Evolutionary conservation across 2,113 vertebrate genomes (phyloP).

Genomic region (Circaetus cinerascens): DNA sequence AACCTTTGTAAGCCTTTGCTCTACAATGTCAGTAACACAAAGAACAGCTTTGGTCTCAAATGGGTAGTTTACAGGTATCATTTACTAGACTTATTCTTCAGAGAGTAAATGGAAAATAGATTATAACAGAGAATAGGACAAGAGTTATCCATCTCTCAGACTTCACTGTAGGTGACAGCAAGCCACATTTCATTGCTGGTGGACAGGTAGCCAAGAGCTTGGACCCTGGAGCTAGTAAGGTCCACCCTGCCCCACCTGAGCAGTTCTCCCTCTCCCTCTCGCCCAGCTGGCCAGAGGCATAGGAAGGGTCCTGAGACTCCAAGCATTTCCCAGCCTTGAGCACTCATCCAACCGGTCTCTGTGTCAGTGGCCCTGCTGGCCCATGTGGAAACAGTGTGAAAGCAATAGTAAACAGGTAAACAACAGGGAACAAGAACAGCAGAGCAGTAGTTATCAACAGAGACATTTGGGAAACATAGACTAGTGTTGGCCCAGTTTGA

Average conservation of each 20-base stretch:
- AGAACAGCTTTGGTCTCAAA: background rate
- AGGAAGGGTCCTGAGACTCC: background rate
- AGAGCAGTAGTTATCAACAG: background rate
- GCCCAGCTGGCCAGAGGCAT: background rate
- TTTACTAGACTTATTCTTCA: background rate
- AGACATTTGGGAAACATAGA: background rate
- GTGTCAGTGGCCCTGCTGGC: background rate
- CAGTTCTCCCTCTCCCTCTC: background rate
- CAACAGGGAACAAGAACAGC: background rate
- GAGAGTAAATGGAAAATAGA: background rate
- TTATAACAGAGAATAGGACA: background rate
- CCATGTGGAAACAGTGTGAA: background rate
- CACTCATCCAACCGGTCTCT: background rate
- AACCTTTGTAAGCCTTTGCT: background rate
- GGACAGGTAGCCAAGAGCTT: background rate
- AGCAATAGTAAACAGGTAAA: background rate
- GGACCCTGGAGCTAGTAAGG: background rate
- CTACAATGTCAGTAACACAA: background rate
- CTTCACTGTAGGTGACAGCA: background rate
- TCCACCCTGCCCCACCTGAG: background rate
- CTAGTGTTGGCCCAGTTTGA: background rate
- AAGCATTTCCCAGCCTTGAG: background rate
- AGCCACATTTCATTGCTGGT: background rate
- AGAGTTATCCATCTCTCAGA: background rate
- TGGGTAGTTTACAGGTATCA: background rate